Percentiles rank a stretch among this genome's conserved stretches.
Evolutionary conservation across 2,113 vertebrate genomes (phyloP).

Genomic region (Pelodiscus sinensis): DNA sequence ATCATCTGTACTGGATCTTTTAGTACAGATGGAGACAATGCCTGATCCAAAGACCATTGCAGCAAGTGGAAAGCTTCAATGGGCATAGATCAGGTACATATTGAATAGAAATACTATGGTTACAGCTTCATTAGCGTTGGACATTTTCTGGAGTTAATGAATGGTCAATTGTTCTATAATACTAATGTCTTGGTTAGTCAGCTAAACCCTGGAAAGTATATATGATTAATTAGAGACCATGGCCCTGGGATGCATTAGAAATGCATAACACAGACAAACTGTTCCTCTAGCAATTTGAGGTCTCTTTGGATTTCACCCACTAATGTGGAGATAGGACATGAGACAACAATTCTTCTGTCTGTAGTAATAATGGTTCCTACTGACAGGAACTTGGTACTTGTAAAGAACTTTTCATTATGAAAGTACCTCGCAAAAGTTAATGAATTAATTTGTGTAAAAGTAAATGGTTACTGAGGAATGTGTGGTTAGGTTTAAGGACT

Average conservation of each 20-base stretch:
- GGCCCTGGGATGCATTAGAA: neutral
- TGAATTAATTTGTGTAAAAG: neutral
- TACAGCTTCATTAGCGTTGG: neutral
- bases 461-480: neutral
- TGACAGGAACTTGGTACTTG: neutral
- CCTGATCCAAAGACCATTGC: neutral
- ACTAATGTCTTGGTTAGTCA: neutral
- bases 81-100: no score
- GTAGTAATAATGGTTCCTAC: neutral
- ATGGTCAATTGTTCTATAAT: neutral
- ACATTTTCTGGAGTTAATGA: neutral
- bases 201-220: neutral
- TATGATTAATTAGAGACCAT: neutral
- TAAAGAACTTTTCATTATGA: neutral
- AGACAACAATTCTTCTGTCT: neutral
- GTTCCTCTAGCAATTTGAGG: neutral
- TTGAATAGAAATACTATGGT: neutral
- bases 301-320: neutral
- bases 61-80: neutral
- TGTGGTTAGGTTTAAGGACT: neutral
- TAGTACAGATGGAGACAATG: neutral
- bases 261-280: neutral
- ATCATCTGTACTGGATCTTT: neutral
- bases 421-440: neutral
- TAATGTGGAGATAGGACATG: neutral